Evolutionary conservation across 1,140 invertebrate genomes (phyloP), one percentile per base, ranked within the genome.

Genomic region (Panulirus ornatus): DNA sequence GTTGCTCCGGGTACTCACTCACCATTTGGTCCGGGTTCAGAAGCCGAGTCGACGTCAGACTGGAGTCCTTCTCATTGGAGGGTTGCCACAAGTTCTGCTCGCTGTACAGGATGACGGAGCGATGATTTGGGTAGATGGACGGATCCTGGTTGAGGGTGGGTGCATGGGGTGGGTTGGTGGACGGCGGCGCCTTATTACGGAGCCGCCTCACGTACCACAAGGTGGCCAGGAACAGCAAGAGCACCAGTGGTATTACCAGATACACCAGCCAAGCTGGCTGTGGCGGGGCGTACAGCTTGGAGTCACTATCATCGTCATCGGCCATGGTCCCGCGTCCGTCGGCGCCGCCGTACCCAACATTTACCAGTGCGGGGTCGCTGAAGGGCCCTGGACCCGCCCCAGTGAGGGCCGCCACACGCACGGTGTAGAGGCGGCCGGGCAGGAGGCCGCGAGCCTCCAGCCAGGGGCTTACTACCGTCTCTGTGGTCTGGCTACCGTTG

Each of bases 261-360:
- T 81, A 81, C 27, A 88, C 36, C 78, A 88, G 70, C 87, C 87
- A 88, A 16, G 44, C 79, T 11, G 79, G 79, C 54, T 82, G 47
- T 58, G 79, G 79, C 38, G 47, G 51, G 8, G 51, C 51, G 16
- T 82, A 82, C 8, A 82, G 16, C n/a, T 58, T 30, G 19, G 79
- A 82, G 51, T 30, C 44, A 75, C 16, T 19, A 8, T 82, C 51
- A 22, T 58, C 30, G 34, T 22, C 36, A 66, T 8, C 9, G 14
- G 54, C 36, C 9, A 63, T 42, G 8, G 19, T 79, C 51, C 73
- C 27, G n/a, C 42, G 27, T 30, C 51, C 38, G 63, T 63, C 16
- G 40, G 75, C 40, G 22, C 34, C 73, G 19, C 19, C 34, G 36
- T 16, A 22, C 54, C 54, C 54, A 58, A 22, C 54, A 66, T 82